Evolutionary conservation across 2,797 vertebrate genomes (phyloP), one percentile per base, ranked within the genome.

Genomic region (Halcyon leucocephala): DNA sequence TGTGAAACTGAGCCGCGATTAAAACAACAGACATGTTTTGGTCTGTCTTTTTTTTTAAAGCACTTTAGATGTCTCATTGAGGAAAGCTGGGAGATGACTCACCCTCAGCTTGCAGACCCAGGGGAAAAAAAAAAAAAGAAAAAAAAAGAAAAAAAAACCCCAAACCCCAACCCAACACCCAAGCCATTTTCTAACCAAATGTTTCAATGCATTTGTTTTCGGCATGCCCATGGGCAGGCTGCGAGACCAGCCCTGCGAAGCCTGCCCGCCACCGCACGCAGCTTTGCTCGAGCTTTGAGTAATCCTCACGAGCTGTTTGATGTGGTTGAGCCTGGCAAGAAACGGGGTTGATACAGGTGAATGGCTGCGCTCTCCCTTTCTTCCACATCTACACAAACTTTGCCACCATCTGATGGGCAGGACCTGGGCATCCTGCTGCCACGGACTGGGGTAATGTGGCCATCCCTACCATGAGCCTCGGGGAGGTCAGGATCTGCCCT

Each of bases 21-120:
- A 80, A 96, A 95, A 89, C 76, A 88, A 69, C 95, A 95, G 91
- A 88, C 80, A 0, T 88, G 94, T 93, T 93, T 96, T 88, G 66
- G 61, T 86, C 85, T 55, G 84, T 64, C 62, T 54, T 44, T 54
- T 24, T n/a, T 58, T 73, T 55, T 5, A 9, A 87, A 61, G 31
- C 10, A 4, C 65, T 83, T 96, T 64, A 94, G 81, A 85, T 85
- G 83, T 95, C 60, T 93, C 77, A 67, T 84, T 84, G 89, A 88
- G 93, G 85, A 92, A 83, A 89, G 81, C 64, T 72, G 25, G 73
- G 37, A 77, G 76, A 93, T 92, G 78, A 91, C 77, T 94, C 87
- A 95, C 35, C 61, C 62, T 6, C 24, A 1, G 81, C 58, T 80
- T 66, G 54, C 65, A 86, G 84, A 74, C 46, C 69, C 65, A 66